Evolutionary conservation across 1,140 invertebrate species (phyloP).

Genomic region (Chlorops oryzae): DNA sequence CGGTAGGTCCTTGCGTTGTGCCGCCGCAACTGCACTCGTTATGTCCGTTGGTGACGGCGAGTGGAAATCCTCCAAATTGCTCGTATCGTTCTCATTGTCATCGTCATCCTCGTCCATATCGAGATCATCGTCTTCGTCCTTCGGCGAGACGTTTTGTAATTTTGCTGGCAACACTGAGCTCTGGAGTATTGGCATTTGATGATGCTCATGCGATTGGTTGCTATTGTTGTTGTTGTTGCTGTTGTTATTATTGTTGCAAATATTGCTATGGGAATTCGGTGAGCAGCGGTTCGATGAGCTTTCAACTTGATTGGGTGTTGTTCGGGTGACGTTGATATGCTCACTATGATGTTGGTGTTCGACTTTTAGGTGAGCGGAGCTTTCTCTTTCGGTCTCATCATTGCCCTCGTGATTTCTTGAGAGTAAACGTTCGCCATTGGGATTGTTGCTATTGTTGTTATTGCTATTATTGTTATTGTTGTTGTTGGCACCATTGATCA

Average conservation of each 20-base stretch:
- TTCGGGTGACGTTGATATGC: no score
- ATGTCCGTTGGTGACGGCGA: slow-evolving; percentile 39
- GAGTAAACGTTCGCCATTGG: no score
- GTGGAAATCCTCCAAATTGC: slow-evolving; percentile 42
- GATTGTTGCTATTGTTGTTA: slow-evolving; percentile 50
- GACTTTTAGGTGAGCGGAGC: no score
- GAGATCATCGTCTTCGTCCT: slow-evolving; percentile 46
- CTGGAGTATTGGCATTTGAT: no score
- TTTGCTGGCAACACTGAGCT: no score
- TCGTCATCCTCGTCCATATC: slow-evolving; percentile 46
- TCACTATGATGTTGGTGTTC: no score
- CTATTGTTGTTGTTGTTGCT: slow-evolving; percentile 51
- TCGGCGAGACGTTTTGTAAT: slow-evolving; percentile 39
- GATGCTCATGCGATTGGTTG: slow-evolving; percentile 48
- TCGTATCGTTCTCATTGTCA: slow-evolving; percentile 43
- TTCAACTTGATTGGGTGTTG: no score
- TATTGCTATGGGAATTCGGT: slow-evolving; percentile 6
- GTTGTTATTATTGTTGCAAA: slow-evolving; percentile 47
- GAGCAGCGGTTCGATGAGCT: no score
- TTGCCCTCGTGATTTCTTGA: no score
- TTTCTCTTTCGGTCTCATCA: no score
- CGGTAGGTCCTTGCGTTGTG: slow-evolving; percentile 40
- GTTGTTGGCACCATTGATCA: slow-evolving; percentile 13
- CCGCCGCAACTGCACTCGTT: slow-evolving; percentile 18
- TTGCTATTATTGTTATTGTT: slow-evolving; percentile 46